These are phyloP conservation scores for Alces alces DNA, from an alignment of 2,113 vertebrate genomes.

Conservation along the genomic window DNA sequence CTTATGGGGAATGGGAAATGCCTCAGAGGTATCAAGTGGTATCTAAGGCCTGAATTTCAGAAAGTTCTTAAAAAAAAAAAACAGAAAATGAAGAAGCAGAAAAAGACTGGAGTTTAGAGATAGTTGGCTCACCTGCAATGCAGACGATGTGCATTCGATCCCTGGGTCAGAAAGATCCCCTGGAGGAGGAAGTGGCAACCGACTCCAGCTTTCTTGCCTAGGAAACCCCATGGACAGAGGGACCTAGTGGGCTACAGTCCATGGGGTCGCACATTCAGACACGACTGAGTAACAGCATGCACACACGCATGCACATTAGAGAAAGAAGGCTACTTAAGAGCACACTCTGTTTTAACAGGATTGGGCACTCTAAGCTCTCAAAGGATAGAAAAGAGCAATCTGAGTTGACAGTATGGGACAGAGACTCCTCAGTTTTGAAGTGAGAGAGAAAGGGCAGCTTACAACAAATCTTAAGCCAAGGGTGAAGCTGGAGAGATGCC, in stretches of 20 bases:
- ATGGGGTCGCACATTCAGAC: background rate
- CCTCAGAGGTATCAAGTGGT: background rate
- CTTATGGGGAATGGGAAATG: no score
- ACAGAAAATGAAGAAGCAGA: background rate
- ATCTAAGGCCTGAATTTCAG: background rate
- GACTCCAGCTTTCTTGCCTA: background rate
- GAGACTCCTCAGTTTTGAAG: background rate
- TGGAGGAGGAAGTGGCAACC: background rate
- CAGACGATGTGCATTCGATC: fast-evolving
- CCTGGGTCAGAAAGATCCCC: background rate
- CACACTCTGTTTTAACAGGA: background rate
- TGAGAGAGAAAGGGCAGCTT: background rate
- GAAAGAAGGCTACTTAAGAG: background rate
- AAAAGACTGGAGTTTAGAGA: background rate
- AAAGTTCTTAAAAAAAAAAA: background rate
- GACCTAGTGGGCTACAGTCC: background rate
- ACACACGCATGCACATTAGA: background rate
- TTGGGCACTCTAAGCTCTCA: background rate
- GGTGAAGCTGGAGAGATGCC: background rate
- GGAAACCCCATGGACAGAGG: background rate
- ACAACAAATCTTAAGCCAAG: background rate
- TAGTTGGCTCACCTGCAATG: background rate
- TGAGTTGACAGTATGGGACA: background rate
- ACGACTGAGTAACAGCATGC: background rate
- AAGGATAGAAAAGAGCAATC: background rate